A percentile compares a stretch with the other conserved stretches of the same genome.
Evolutionary conservation across 1,140 invertebrate species (phyloP).

Genomic region (Helicoverpa zea): DNA sequence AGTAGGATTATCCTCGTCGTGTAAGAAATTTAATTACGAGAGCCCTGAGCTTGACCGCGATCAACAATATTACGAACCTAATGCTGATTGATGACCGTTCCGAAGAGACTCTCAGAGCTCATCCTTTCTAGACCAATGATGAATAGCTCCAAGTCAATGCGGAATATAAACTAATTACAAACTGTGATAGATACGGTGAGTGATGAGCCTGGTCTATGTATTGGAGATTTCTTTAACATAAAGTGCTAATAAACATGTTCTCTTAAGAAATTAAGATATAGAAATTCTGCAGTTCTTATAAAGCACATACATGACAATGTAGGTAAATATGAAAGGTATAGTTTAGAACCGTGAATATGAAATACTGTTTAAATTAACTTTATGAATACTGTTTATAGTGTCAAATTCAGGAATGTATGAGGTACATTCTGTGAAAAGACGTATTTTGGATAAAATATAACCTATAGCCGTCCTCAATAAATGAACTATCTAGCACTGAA

Average conservation of each 20-base stretch:
- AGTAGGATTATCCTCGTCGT: background rate
- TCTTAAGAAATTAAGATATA: too few relatives aligned
- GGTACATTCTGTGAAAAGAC: too few relatives aligned
- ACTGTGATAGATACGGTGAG: background rate
- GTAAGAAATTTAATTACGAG: background rate
- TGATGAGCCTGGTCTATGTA: background rate
- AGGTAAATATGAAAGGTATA: too few relatives aligned
- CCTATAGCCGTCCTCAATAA: too few relatives aligned
- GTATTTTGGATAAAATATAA: too few relatives aligned
- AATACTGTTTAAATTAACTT: too few relatives aligned
- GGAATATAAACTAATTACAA: conserved; percentile 1
- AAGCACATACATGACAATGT: too few relatives aligned
- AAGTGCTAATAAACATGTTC: background rate
- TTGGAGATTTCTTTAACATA: background rate
- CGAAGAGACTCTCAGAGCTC: background rate
- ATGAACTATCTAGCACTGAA: too few relatives aligned
- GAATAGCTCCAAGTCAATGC: background rate
- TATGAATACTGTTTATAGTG: too few relatives aligned
- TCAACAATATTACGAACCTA: conserved; percentile 5
- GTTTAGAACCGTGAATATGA: too few relatives aligned
- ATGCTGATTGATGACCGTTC: conserved; percentile 16
- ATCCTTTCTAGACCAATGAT: conserved; percentile 14
- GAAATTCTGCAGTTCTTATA: too few relatives aligned
- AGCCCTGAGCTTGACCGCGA: background rate
- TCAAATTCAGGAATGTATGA: too few relatives aligned